Evolutionary conservation across 2,113 vertebrate genomes (phyloP), one percentile per base, ranked within the genome.

Genomic region (Prunella fulvescens): DNA sequence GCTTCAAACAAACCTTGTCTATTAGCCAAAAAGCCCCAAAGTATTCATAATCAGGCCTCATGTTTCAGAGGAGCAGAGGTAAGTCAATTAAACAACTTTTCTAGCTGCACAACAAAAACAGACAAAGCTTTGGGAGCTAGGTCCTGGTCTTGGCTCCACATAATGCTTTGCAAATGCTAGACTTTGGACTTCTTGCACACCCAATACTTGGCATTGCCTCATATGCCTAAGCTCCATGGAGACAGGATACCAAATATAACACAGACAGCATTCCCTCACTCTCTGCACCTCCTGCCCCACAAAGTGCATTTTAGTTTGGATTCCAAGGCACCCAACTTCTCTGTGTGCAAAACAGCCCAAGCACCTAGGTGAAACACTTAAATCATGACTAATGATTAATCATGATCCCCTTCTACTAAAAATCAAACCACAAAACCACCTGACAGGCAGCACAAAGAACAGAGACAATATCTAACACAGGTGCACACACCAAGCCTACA

Each of bases 201-300:
- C 23, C 19, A 82, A 9, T 33, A 29, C 42, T 26, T 83, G 79
- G 58, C 82, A 66, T 16, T 80, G 31, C 33, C 50, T 76, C 66
- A 45, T 20, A 23, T 24, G 35, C 42, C 58, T 31, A 26, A 70
- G 18, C 35, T 54, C 51, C 66, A 25, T 14, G 28, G 53, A 90
- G 37, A 70, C 17, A 25, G 33, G 40, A 6, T 67, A 47, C 33
- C 48, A 88, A 71, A 62, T 14, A n/a, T 2, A 66, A 86, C 33
- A 58, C 3, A 8, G 0, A 0, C 0, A 1, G 53, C 53, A 48
- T 31, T 76, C 60, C 31, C 56, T 66, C 2, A 0, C 29, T 54
- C 47, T 35, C 47, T 42, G 40, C 14, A 28, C 29, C 61, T 73
- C 23, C 74, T 86, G 40, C 15, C n/a, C 48, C 37, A 69, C 51